Evolutionary conservation across 2,113 vertebrate genomes (phyloP).

Genomic region (Donacobius atricapilla): DNA sequence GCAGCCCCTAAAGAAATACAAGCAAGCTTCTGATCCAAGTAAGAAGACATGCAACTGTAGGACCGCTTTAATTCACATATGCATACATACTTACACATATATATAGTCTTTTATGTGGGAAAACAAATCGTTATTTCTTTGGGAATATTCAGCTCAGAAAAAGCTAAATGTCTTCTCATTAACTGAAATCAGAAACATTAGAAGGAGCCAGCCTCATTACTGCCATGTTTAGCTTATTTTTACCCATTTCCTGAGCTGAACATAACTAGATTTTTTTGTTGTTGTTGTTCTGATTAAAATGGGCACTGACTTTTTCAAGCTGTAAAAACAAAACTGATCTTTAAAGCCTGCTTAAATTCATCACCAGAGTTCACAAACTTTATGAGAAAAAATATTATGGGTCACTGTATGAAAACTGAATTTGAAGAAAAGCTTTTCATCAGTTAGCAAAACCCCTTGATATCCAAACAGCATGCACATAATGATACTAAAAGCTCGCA

Average conservation of each 20-base stretch:
- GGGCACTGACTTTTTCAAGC: background rate
- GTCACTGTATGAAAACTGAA: conserved; percentile 45
- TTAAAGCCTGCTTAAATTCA: background rate
- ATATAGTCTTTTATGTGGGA: background rate
- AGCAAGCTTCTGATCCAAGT: background rate
- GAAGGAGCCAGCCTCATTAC: conserved; percentile 15
- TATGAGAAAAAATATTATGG: conserved; percentile 29
- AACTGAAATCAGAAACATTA: conserved; percentile 10
- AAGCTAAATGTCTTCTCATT: background rate
- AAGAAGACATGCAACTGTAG: background rate
- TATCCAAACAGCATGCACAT: conserved; percentile 32
- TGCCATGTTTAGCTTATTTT: conserved; percentile 9
- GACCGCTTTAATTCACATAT: background rate
- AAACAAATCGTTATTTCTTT: background rate
- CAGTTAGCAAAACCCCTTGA: conserved; percentile 44
- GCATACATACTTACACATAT: background rate
- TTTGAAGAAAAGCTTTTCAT: conserved; percentile 48
- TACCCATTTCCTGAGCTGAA: background rate
- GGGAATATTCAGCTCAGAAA: background rate
- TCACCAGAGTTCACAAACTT: conserved; percentile 17
- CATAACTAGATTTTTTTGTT: background rate
- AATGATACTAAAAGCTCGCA: conserved; percentile 65
- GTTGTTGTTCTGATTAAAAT: conserved; percentile 8
- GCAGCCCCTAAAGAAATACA: background rate
- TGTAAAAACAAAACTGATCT: conserved; percentile 10